Percentiles rank a stretch among this genome's conserved stretches.
phyloP scores from a whole-genome alignment of 1,140 invertebrate species.

The Anadara kagoshimensis region DNA sequence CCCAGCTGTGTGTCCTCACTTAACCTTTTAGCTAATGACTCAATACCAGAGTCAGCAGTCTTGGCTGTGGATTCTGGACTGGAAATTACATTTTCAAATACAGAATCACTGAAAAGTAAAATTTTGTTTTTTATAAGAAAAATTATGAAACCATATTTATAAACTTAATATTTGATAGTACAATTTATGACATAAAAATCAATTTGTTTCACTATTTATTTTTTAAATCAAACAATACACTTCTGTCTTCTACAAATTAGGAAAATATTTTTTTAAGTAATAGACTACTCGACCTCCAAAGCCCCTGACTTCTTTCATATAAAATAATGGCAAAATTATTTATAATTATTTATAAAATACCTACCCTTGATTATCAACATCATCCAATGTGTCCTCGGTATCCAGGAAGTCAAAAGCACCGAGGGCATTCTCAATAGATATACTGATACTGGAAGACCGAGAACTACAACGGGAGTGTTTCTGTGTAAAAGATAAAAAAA shows the following conservation, averaged over 20 bases:
- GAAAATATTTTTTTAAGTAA: too few species aligned
- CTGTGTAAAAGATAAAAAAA: conserved; percentile 34
- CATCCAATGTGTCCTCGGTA: conserved; percentile 71
- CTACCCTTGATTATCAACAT: conserved; percentile 20
- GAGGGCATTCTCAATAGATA: conserved; percentile 77
- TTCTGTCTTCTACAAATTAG: too few species aligned
- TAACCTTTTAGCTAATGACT: conserved; percentile 67
- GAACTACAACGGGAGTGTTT: conserved; percentile 66
- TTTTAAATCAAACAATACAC: neutral
- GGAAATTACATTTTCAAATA: conserved; percentile 64
- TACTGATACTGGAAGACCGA: conserved; percentile 73
- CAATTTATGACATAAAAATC: neutral
- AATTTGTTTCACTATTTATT: neutral
- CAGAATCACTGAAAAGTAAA: conserved; percentile 41
- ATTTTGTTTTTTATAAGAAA: conserved; percentile 15
- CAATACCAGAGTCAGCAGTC: conserved; percentile 74
- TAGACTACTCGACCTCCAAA: too few species aligned
- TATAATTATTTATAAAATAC: neutral
- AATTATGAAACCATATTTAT: neutral
- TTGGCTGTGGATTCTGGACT: conserved; percentile 72
- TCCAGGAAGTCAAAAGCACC: conserved; percentile 78
- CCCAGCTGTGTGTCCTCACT: conserved; percentile 63
- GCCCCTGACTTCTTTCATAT: too few species aligned
- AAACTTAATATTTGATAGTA: neutral
- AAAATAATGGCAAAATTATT: too few species aligned